Conservation (phyloP, 2,113 vertebrate species). For the Podarcis cretensis region DNA sequence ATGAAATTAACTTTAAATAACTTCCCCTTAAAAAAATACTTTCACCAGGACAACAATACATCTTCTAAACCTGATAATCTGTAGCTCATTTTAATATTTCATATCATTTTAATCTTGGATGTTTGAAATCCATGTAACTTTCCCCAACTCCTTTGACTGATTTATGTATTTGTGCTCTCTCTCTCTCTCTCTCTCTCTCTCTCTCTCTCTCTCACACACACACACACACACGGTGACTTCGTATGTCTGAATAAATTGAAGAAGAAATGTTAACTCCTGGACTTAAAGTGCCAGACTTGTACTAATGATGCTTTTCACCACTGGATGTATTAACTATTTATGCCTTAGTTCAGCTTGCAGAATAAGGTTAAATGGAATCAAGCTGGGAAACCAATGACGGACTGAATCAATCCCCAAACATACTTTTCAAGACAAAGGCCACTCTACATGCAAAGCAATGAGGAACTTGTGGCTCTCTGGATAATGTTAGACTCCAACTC, state of each 20-base stretch:
- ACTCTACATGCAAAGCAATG: not conserved
- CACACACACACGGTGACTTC: too few relatives aligned
- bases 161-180: not conserved
- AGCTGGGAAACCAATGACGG: not conserved
- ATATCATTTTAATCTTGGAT: slow-evolving; percentile 39
- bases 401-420: not conserved
- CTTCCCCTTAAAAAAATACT: slow-evolving; percentile 34
- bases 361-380: not conserved
- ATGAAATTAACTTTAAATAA: slow-evolving; percentile 44
- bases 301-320: not conserved
- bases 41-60: slow-evolving; percentile 49
- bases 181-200: too few relatives aligned
- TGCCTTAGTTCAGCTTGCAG: not conserved
- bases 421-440: not conserved
- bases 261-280: not conserved
- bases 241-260: too few relatives aligned
- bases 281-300: not conserved
- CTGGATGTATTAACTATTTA: not conserved
- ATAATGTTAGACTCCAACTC: too few relatives aligned
- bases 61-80: slow-evolving; percentile 12
- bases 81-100: not conserved
- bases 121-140: not conserved
- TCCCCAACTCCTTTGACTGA: slow-evolving; percentile 3
- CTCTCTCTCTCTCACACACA: too few relatives aligned
- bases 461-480: too few relatives aligned